A percentile compares a stretch with the other conserved stretches of the same genome.
These are phyloP conservation scores for Panulirus ornatus DNA, from an alignment of 1,140 invertebrate species.

Conservation along the genomic window DNA sequence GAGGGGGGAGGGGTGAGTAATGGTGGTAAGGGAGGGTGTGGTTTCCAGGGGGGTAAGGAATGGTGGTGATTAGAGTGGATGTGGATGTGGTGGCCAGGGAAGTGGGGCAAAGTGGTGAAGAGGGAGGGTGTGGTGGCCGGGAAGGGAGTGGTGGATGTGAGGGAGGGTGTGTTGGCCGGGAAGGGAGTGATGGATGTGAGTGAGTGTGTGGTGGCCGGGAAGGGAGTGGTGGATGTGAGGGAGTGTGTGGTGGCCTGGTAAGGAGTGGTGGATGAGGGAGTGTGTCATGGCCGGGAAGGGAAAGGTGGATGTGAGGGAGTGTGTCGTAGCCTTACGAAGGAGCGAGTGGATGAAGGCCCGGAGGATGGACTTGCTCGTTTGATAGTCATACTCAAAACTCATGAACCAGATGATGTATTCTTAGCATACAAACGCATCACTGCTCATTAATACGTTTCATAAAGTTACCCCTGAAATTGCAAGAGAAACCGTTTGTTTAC, in stretches of 20 bases:
- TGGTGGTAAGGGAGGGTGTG: no score
- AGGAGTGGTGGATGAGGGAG: background rate
- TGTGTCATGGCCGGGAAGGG: background rate
- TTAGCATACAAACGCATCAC: no score
- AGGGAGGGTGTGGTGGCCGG: no score
- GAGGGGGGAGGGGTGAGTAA: background rate
- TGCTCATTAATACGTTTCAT: no score
- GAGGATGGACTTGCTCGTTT: no score
- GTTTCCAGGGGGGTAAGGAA: background rate
- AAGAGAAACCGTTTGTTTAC: no score
- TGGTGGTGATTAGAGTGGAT: background rate
- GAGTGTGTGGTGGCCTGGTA: no score
- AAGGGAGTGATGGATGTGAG: conserved; percentile 20
- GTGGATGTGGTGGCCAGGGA: background rate
- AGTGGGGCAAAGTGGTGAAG: background rate
- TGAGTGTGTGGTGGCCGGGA: background rate
- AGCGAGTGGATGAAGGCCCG: background rate
- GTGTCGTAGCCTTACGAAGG: background rate
- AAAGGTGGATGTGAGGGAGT: background rate
- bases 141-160: no score
- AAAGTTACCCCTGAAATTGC: no score
- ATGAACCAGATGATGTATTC: no score
- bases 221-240: background rate
- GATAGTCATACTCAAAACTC: no score
- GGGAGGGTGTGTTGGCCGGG: background rate